A percentile compares a stretch with the other conserved stretches of the same genome.
Conservation (phyloP, 2,888 invertebrate genomes). For the Sepioteuthis lessoniana region DNA sequence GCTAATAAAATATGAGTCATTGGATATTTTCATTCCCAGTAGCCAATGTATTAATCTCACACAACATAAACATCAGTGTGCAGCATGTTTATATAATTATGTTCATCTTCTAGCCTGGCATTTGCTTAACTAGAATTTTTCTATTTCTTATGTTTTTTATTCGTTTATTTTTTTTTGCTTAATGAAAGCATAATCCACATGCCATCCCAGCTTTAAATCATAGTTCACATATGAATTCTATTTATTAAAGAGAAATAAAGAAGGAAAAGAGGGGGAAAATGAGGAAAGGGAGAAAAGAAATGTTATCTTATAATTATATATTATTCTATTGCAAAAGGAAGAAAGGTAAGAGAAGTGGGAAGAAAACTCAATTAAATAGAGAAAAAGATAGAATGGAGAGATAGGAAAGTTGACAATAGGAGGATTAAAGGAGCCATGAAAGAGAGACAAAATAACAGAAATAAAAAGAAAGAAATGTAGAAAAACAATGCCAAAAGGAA, state of each 20-base stretch:
- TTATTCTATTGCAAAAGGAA: background rate
- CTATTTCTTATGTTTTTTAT: background rate
- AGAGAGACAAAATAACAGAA: background rate
- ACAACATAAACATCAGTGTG: slow-evolving; percentile 11
- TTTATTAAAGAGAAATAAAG: background rate
- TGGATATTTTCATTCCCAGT: background rate
- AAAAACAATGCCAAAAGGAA: no score
- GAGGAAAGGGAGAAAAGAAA: background rate
- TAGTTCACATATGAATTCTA: background rate
- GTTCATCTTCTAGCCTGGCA: background rate
- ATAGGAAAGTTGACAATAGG: no score
- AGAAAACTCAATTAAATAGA: background rate
- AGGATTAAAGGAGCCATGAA: no score
- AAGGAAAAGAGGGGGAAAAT: no score
- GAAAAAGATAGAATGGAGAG: no score
- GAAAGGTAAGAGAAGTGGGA: background rate
- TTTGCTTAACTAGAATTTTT: background rate
- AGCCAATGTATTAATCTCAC: background rate
- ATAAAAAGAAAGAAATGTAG: no score
- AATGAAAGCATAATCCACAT: slow-evolving; percentile 23
- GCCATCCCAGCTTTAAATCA: background rate
- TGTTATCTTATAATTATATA: no score
- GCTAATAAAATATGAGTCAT: slow-evolving; percentile 23
- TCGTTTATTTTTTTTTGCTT: background rate
- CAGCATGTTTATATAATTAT: slow-evolving; percentile 9